Evolutionary conservation across 2,113 vertebrate genomes (phyloP).

Genomic region (Equus quagga): DNA sequence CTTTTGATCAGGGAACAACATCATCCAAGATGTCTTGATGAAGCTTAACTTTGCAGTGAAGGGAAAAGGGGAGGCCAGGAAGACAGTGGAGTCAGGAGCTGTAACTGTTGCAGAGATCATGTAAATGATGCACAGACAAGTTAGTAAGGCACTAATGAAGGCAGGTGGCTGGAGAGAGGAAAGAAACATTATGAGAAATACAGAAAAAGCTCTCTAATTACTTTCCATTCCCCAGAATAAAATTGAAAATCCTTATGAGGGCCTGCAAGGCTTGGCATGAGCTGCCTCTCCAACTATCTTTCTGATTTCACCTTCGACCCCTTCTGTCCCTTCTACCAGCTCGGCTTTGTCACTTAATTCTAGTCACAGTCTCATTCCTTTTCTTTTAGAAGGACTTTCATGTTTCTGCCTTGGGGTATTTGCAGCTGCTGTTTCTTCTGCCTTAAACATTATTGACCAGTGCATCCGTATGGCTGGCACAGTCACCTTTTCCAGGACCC

Average conservation of each 20-base stretch:
- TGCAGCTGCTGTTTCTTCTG: neutral
- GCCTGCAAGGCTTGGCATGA: too few species aligned
- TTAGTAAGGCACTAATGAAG: neutral
- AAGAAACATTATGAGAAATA: neutral
- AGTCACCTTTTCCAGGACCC: neutral
- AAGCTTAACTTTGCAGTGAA: neutral
- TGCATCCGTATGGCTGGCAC: neutral
- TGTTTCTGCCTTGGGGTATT: neutral
- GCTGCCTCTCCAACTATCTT: neutral
- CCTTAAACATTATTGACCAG: neutral
- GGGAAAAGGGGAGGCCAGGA: neutral
- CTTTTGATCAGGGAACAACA: neutral
- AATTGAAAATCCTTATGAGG: neutral
- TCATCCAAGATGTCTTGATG: neutral
- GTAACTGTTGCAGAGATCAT: neutral
- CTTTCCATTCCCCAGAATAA: neutral
- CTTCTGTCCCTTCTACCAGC: fast-evolving
- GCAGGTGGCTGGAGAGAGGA: neutral
- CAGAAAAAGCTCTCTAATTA: neutral
- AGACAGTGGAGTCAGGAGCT: neutral
- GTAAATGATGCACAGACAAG: neutral
- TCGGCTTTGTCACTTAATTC: neutral
- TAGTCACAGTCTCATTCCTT: neutral
- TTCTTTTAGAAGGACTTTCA: neutral
- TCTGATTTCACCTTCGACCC: neutral